These are phyloP conservation scores for Streblospio benedicti DNA, from an alignment of 1,140 invertebrate species.

Conservation along the genomic window DNA sequence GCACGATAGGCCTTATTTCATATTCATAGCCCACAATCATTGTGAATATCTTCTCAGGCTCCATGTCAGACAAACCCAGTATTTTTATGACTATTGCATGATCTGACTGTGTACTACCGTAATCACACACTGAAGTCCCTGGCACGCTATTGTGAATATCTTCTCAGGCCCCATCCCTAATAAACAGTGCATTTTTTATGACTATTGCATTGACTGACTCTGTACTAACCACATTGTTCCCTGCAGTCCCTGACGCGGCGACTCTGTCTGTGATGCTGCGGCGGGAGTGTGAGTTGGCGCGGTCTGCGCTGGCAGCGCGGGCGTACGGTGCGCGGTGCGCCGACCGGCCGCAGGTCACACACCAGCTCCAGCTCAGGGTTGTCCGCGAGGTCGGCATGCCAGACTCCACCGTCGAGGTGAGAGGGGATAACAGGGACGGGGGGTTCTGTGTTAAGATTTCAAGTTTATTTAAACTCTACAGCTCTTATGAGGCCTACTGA, in stretches of 20 bases:
- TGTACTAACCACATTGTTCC: conserved; percentile 20
- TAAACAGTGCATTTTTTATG: too few relatives aligned
- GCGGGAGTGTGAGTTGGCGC: conserved; percentile 72
- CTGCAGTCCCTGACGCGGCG: conserved; percentile 61
- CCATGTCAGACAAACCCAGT: too few relatives aligned
- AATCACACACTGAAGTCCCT: too few relatives aligned
- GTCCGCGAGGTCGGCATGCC: conserved; percentile 89
- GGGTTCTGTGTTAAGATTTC: neutral
- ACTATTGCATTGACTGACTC: too few relatives aligned
- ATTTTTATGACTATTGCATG: too few relatives aligned
- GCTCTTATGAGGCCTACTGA: neutral
- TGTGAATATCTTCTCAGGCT: neutral
- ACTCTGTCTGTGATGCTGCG: conserved; percentile 70
- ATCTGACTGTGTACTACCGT: too few relatives aligned
- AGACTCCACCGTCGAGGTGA: conserved; percentile 75
- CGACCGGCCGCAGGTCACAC: conserved; percentile 66
- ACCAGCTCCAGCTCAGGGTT: conserved; percentile 73
- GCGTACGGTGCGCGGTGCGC: conserved; percentile 66
- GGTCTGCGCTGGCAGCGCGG: conserved; percentile 67
- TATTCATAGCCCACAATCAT: neutral
- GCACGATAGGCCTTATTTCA: neutral
- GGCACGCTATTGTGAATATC: too few relatives aligned
- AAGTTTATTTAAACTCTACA: neutral
- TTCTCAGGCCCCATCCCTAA: too few relatives aligned
- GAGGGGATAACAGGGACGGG: conserved; percentile 46